Base-by-base conservation (phyloP, 37 sponge, comb jelly and placozoan species). In the Beroe forskalii region DNA sequence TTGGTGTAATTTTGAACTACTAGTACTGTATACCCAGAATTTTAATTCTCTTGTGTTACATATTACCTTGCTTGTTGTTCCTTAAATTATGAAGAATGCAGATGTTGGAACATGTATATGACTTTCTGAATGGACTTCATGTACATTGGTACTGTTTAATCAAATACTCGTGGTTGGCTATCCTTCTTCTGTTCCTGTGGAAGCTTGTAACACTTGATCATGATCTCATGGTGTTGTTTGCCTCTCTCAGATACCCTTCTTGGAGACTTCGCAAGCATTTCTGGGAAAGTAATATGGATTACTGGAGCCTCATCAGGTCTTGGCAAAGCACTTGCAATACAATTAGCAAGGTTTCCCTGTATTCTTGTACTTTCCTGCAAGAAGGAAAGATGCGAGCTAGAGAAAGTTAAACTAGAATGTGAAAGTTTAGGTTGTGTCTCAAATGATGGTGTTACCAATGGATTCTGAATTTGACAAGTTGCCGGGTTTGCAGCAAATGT, bases 241-340 rank as follows among this genome's bases (percentile, higher is more conserved):
- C 86, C n/a, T 38, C 86, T 23, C 55, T 80, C 14, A 41, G 24
- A 4, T 43, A 44, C 30, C 86, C 86, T 43, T 20, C 86, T 43
- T 80, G 86, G 86, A 41, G 86, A 44, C 55, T 80, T 6, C n/a
- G 22, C 8, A 39, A 25, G 55, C 23, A 43, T 41, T 80, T 43
- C 44, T 25, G 97, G 97, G 17, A 93, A 95, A 76, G 95, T 97
- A 38, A 90, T 97, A 8, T 97, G 97, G 97, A 93, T 97, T 2
- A 97, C 97, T 0, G 97, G 97, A 0, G 97, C 97, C 27, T 94
- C 95, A n/a, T 94, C 95, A 40, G 97, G 97, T 0, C 94, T 97
- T 6, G 97, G 97, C 0, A 94, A 93, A 38, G 69, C 64, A 28
- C 90, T 95, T 0, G 94, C 95, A 20, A 92, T 94, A 61, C 75